Evolutionary conservation across 2,113 vertebrate species (phyloP), one percentile per base, ranked within the genome.

Genomic region (Pitta sordida): DNA sequence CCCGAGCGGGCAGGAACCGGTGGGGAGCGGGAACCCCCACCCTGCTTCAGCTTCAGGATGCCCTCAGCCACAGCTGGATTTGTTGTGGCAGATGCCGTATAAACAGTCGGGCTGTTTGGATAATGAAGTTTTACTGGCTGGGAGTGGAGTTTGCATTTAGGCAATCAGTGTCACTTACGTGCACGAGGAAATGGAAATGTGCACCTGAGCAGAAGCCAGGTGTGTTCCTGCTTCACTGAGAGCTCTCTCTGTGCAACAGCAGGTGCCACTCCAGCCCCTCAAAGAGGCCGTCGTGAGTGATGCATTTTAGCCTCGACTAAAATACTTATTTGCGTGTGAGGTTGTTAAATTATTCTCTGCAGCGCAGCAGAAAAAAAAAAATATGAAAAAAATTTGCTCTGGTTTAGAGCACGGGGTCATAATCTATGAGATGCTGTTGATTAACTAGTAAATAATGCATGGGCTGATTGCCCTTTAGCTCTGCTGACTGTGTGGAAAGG

Each of bases 391-490:
- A 1, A 0, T 75, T 58, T 52, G 67, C 81, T 32, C 24, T n/a
- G 18, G 15, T 79, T 64, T 44, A 44, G 92, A 79, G 59, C 46
- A 6, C 2, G 6, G 10, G 64, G 87, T 80, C 52, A 2, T 16
- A 10, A 51, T 13, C 4, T 11, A 13, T 21, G 55, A 22, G 65
- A 10, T 37, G 70, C 90, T 56, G 82, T 51, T 65, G 91, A 92
- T 92, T 37, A 88, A 34, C 83, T n/a, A 8, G 94, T 89, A 48
- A 93, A 93, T 86, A 91, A 92, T 21, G 86, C 91, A 15, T 7
- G 37, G 88, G 73, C 71, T n/a, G 24, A 48, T 71, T 59, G 59
- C 14, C 63, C 79, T 86, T 81, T 39, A 30, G 18, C 63, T 32
- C 22, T n/a, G 58, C 34, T 13, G 69, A 12, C 71, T 6, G 9